These are phyloP conservation scores for Phalacrocorax pelagicus DNA, from an alignment of 2,113 vertebrate species.

Conservation along the genomic window DNA sequence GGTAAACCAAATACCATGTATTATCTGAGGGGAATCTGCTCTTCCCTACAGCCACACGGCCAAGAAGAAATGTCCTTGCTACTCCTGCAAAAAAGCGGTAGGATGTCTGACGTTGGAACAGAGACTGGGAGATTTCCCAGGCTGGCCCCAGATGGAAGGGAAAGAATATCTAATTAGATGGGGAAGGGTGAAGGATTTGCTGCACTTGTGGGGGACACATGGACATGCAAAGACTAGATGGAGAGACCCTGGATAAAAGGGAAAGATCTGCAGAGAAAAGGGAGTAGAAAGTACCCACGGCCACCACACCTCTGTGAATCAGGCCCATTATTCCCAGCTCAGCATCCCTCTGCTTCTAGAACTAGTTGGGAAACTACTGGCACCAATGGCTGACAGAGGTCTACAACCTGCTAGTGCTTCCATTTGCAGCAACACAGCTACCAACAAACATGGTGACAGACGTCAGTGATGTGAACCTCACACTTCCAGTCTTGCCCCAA, in stretches of 20 bases:
- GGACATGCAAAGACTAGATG: neutral
- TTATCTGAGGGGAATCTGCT: neutral
- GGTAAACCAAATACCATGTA: neutral
- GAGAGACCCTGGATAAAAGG: neutral
- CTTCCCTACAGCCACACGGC: neutral
- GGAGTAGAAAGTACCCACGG: neutral
- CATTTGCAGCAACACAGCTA: neutral
- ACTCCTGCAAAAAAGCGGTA: neutral
- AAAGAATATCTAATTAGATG: neutral
- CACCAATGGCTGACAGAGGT: neutral
- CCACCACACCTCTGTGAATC: neutral
- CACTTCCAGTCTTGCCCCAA: neutral
- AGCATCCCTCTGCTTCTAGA: neutral
- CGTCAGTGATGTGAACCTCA: neutral
- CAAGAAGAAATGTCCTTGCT: neutral
- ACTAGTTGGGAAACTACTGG: neutral
- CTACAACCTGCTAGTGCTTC: neutral
- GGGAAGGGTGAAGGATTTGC: neutral
- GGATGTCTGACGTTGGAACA: neutral
- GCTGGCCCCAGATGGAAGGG: neutral
- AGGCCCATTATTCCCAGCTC: neutral
- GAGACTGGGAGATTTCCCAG: neutral
- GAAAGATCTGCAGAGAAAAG: neutral
- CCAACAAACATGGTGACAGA: neutral
- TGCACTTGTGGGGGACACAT: fast-evolving